Evolutionary conservation across 2,113 vertebrate genomes (phyloP).

Genomic region (Todiramphus saurophagus): DNA sequence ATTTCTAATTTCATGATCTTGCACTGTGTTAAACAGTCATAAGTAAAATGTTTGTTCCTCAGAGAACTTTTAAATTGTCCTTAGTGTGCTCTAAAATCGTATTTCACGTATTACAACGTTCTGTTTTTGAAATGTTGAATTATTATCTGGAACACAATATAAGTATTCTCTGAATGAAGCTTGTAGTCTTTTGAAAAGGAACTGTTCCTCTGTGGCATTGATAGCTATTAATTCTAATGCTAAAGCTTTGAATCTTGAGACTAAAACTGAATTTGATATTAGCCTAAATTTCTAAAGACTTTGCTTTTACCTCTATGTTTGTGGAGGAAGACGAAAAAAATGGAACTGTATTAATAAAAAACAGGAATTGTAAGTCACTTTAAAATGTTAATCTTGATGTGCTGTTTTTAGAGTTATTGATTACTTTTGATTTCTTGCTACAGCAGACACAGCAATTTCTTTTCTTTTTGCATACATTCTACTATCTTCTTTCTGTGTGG

Average conservation of each 20-base stretch:
- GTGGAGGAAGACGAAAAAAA: background rate
- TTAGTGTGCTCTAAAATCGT: background rate
- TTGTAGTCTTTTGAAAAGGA: conserved; percentile 21
- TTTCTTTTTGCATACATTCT: background rate
- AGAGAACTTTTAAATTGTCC: background rate
- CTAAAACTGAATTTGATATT: background rate
- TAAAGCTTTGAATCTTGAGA: background rate
- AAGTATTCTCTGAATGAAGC: background rate
- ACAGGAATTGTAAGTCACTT: background rate
- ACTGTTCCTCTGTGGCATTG: background rate
- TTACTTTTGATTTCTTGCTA: background rate
- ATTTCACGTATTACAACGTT: conserved; percentile 23
- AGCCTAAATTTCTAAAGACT: background rate
- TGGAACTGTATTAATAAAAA: background rate
- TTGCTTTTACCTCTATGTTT: background rate
- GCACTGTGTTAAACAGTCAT: background rate
- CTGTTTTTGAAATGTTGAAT: conserved; percentile 12
- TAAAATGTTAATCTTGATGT: background rate
- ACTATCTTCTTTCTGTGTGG: background rate
- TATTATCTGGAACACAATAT: conserved; percentile 4
- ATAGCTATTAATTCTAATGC: conserved; percentile 20
- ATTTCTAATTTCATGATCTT: background rate
- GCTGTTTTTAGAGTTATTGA: background rate
- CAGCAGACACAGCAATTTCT: background rate
- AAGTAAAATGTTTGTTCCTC: conserved; percentile 18